Base-by-base conservation (phyloP, 2,113 vertebrate species). In the Agapornis roseicollis region DNA sequence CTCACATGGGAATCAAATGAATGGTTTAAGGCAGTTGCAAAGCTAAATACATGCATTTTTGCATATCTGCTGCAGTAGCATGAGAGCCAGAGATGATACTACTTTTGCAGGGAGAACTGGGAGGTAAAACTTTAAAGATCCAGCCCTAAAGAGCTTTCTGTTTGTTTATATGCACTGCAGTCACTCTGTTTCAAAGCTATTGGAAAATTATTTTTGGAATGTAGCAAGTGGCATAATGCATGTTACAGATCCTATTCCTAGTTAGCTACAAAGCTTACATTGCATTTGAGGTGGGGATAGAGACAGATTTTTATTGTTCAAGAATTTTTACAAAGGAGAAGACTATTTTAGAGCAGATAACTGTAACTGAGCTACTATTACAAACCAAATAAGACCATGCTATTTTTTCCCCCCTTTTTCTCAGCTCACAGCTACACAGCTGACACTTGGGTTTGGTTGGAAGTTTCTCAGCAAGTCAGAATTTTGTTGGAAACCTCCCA, bases 171-270 rank as follows among this genome's bases (percentile, higher is more conserved):
- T 61, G 31, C 33, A 33, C 42, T 60, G 27, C 16, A 80, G 50
- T 50, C 61, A 37, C 66, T 92, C n/a, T 74, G 20, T 79, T 76
- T 85, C 22, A 70, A 83, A 58, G 23, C n/a, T 81, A 55, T 71
- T 42, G 53, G 82, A 96, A 87, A 96, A 87, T 90, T 65, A 58
- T 77, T 94, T 96, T 76, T 88, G 87, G 79, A 93, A 93, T 82
- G 66, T 27, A 65, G 47, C 65, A 84, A 93, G 85, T 73, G 53
- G 46, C 56, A 61, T 58, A 52, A 74, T 89, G 49, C 17, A 46
- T 23, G 9, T 64, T 92, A 73, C 39, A 85, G 53, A 85, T 84
- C 78, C 37, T 39, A 88, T 69, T 93, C 41, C 60, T 89, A 33
- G 47, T 70, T 52, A 86, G 44, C 61, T 74, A 37, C 81, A 85